These are phyloP conservation scores for Tribolium freemani DNA, from an alignment of 2,888 invertebrate species.

Conservation along the genomic window DNA sequence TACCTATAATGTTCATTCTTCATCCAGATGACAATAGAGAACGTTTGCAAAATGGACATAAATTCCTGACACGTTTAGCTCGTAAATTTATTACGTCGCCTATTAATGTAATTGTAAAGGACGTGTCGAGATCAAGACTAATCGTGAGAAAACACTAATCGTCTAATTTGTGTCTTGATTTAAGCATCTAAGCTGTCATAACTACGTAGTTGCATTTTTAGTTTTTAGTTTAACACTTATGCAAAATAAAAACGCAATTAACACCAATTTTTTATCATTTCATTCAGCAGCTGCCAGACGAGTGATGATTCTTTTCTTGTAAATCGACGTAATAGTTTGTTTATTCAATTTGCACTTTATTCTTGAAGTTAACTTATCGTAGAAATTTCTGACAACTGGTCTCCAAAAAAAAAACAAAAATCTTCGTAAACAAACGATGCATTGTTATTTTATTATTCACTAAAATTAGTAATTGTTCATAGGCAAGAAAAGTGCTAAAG, in stretches of 20 bases:
- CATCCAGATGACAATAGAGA: neutral
- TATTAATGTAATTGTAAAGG: constrained; percentile 41
- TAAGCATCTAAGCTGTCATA: constrained; percentile 22
- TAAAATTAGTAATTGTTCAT: no score
- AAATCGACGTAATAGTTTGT: neutral
- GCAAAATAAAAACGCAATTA: neutral
- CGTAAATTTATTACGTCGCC: constrained; percentile 40
- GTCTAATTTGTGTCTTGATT: constrained; percentile 37
- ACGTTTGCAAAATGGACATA: constrained; percentile 11
- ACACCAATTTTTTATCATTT: neutral
- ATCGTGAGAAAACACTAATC: constrained; percentile 44
- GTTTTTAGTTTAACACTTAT: neutral
- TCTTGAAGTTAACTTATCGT: neutral
- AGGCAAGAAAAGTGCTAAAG: neutral
- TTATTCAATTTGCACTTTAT: neutral
- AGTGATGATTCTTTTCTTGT: neutral
- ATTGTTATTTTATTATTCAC: no score
- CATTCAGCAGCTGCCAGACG: neutral
- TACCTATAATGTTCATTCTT: neutral
- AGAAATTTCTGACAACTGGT: no score
- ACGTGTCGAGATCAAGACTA: constrained; percentile 32
- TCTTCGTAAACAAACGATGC: no score
- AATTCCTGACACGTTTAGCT: constrained; percentile 32
- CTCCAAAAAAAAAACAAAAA: no score
- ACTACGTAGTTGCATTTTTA: constrained; percentile 9